A percentile compares a stretch with the other conserved stretches of the same genome.
Evolutionary conservation across 2,888 invertebrate species (phyloP).

Genomic region (Mimumesa dahlbomi): DNA sequence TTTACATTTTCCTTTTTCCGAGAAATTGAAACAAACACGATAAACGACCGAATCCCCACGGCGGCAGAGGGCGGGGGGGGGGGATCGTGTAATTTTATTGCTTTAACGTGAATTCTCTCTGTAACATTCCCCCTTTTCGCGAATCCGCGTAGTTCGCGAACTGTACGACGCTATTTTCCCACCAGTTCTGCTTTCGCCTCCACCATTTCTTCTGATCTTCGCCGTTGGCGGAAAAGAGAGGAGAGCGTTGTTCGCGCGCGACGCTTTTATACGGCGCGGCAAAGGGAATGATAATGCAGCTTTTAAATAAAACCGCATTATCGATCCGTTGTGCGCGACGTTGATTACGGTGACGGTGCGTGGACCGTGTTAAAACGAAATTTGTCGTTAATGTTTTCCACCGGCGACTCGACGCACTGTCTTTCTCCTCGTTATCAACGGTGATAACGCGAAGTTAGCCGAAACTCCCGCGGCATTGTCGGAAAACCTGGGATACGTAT

Average conservation of each 20-base stretch:
- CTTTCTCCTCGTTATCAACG: too few relatives aligned
- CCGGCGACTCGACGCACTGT: too few relatives aligned
- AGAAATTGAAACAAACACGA: slow-evolving; percentile 60
- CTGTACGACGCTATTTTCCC: slow-evolving; percentile 15
- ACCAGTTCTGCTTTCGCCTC: slow-evolving; percentile 19
- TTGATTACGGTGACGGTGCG: not conserved
- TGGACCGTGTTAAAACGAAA: not conserved
- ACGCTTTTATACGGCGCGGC: not conserved
- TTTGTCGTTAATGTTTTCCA: too few relatives aligned
- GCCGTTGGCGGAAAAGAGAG: too few relatives aligned
- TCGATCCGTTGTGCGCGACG: too few relatives aligned
- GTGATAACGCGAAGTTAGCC: too few relatives aligned
- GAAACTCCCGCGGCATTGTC: too few relatives aligned
- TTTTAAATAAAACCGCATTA: slow-evolving; percentile 34
- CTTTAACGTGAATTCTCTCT: slow-evolving; percentile 40
- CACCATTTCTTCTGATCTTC: slow-evolving; percentile 25
- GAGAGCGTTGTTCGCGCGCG: not conserved
- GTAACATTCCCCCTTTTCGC: slow-evolving; percentile 9
- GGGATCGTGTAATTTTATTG: slow-evolving; percentile 61
- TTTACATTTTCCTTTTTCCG: slow-evolving; percentile 19
- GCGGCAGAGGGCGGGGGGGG: too few relatives aligned
- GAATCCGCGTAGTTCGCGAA: too few relatives aligned
- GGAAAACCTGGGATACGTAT: too few relatives aligned
- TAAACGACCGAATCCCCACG: slow-evolving; percentile 47
- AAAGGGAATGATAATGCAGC: slow-evolving; percentile 33